A percentile compares a stretch with the other conserved stretches of the same genome.
These are phyloP conservation scores for Bergia puertoricense DNA, from an alignment of 92 coral and sea anemone genomes.

Conservation along the genomic window DNA sequence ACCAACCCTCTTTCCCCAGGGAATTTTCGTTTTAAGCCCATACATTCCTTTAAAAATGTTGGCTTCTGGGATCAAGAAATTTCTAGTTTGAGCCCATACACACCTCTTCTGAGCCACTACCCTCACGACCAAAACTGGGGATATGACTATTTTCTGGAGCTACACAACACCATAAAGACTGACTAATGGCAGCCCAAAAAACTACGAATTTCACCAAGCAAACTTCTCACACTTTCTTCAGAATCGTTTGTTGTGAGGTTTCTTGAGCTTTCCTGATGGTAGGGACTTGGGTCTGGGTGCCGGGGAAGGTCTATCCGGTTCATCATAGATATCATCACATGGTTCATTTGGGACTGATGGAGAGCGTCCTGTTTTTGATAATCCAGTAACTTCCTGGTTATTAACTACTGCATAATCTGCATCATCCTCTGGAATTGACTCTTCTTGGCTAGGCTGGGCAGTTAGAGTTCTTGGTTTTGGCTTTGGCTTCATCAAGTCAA, in stretches of 20 bases:
- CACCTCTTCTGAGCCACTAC: no score
- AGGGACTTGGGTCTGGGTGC: conserved; percentile 48
- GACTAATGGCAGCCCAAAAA: no score
- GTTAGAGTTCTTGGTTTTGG: conserved; percentile 49
- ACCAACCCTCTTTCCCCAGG: no score
- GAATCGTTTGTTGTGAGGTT: conserved; percentile 34
- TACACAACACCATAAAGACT: no score
- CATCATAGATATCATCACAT: conserved; percentile 71
- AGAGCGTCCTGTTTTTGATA: conserved; percentile 48
- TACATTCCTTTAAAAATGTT: no score
- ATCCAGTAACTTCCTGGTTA: conserved; percentile 36
- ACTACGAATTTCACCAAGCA: background rate
- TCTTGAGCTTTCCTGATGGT: conserved; percentile 49
- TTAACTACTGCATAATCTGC: conserved; percentile 56
- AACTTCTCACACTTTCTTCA: background rate
- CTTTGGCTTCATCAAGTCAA: conserved; percentile 63
- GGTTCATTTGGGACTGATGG: conserved; percentile 67
- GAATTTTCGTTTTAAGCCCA: no score
- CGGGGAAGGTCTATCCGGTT: conserved; percentile 50
- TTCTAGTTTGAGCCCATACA: no score
- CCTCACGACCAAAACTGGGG: no score
- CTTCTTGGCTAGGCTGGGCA: conserved; percentile 48
- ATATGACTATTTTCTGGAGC: no score
- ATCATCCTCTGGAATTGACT: conserved; percentile 55
- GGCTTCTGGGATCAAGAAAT: no score